A percentile compares a stretch with the other conserved stretches of the same genome.
These are phyloP conservation scores for Tribolium freemani DNA, from an alignment of 2,888 invertebrate species.

Conservation along the genomic window DNA sequence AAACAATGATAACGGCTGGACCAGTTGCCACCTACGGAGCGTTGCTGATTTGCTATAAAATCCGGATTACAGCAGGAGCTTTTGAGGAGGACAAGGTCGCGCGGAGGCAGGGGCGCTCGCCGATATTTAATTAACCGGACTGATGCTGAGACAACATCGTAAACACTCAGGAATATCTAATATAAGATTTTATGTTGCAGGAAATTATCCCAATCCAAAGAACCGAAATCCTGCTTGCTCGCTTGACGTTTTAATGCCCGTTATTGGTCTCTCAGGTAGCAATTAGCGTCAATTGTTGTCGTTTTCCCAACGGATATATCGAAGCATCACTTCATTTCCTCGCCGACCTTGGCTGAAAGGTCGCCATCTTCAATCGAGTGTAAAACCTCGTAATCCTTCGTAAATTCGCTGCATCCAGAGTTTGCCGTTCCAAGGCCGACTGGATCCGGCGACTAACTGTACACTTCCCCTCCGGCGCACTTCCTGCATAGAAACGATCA, in stretches of 20 bases:
- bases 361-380: slow-evolving; percentile 6
- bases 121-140: neutral
- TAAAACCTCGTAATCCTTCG: slow-evolving; percentile 4
- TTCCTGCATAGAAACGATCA: slow-evolving; percentile 44
- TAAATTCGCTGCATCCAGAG: neutral
- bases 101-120: slow-evolving; percentile 1
- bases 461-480: slow-evolving; percentile 51
- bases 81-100: slow-evolving; percentile 15
- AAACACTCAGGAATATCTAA: neutral
- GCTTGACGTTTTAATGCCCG: slow-evolving; percentile 14
- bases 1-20: slow-evolving; percentile 36
- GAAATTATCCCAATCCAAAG: neutral
- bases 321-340: neutral
- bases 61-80: slow-evolving; percentile 29
- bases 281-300: neutral
- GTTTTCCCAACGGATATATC: slow-evolving; percentile 10
- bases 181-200: neutral
- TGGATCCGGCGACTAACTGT: slow-evolving; percentile 54
- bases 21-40: slow-evolving; percentile 33
- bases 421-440: slow-evolving; percentile 53
- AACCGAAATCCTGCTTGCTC: neutral
- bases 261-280: neutral
- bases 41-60: slow-evolving; percentile 28
- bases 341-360: slow-evolving; percentile 8
- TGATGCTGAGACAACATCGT: neutral